Conservation (phyloP, 2,797 vertebrate genomes). For the Pitangus sulphuratus region DNA sequence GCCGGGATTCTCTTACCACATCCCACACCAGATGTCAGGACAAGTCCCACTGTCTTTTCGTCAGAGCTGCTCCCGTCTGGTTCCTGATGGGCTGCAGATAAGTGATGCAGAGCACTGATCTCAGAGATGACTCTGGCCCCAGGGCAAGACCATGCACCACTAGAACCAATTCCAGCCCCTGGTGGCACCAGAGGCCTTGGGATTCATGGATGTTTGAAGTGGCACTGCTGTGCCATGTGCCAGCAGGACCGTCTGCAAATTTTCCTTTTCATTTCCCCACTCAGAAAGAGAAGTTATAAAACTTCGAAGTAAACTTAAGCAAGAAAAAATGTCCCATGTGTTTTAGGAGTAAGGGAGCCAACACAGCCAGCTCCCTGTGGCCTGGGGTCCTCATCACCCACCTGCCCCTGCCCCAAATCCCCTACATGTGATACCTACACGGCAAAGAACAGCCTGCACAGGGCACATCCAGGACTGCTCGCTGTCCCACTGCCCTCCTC, state of each 20-base stretch:
- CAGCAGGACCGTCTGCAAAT: not conserved
- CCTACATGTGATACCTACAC: not conserved
- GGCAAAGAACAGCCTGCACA: not conserved
- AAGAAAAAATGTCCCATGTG: not conserved
- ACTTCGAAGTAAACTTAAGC: not conserved
- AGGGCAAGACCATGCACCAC: not conserved
- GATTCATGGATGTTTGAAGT: not conserved
- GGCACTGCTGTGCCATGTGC: not conserved
- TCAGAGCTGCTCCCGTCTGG: not conserved
- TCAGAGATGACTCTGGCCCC: not conserved
- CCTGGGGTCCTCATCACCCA: not conserved
- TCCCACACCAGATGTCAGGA: not conserved
- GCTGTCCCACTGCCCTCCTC: not conserved
- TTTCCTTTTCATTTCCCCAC: not conserved
- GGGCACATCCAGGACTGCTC: not conserved
- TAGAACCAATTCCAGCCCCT: not conserved
- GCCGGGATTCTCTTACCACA: not conserved
- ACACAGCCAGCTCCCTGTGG: not conserved
- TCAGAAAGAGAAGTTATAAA: not conserved
- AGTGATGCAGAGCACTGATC: not conserved
- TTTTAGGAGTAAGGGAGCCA: not conserved
- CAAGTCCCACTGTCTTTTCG: not conserved
- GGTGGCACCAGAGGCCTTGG: not conserved
- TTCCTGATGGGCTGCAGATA: not conserved
- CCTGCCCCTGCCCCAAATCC: not conserved